Conservation (phyloP, 2,888 invertebrate genomes). For the Synanthedon formicaeformis region DNA sequence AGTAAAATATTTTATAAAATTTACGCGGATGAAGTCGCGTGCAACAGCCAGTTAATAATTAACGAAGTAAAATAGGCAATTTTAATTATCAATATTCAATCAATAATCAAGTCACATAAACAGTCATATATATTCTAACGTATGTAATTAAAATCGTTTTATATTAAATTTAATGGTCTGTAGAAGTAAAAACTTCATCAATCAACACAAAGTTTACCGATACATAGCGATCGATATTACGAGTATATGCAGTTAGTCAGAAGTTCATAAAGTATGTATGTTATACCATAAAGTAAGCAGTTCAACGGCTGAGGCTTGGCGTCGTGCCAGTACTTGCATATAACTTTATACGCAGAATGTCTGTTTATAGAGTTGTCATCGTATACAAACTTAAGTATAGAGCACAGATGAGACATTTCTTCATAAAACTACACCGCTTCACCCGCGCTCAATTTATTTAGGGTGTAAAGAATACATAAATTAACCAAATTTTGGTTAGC, state of each 20-base stretch:
- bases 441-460: too few species aligned
- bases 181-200: background rate
- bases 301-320: conserved; percentile 19
- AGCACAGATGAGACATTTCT: too few species aligned
- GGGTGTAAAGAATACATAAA: too few species aligned
- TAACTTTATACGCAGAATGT: background rate
- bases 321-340: conserved; percentile 15
- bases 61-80: too few species aligned
- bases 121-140: background rate
- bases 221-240: background rate
- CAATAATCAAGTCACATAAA: too few species aligned
- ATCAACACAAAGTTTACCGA: background rate
- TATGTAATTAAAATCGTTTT: background rate
- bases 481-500: too few species aligned
- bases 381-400: too few species aligned
- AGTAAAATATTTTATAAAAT: too few species aligned
- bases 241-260: background rate
- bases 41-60: too few species aligned
- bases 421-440: too few species aligned
- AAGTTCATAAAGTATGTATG: background rate
- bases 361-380: background rate
- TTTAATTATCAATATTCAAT: too few species aligned
- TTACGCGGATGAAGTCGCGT: too few species aligned
- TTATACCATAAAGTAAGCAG: conserved; percentile 12
- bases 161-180: background rate